These are phyloP conservation scores for Pandion haliaetus DNA, from an alignment of 2,113 vertebrate species.

Conservation along the genomic window DNA sequence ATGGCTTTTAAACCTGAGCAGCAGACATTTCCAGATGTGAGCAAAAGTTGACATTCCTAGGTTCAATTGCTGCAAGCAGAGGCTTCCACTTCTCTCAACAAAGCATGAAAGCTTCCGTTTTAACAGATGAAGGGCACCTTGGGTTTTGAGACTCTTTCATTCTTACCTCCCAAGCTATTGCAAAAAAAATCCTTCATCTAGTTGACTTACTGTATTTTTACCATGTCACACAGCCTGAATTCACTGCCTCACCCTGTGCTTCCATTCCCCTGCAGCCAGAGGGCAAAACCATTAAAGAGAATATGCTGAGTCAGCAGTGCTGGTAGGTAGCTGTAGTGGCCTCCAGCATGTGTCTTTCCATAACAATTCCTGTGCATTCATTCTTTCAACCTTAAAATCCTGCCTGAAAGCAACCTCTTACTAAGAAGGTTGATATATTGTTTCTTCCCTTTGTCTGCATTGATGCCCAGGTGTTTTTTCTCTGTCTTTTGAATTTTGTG, in stretches of 20 bases:
- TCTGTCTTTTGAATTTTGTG: neutral
- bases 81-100: neutral
- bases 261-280: neutral
- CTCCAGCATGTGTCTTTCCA: neutral
- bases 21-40: neutral
- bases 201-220: neutral
- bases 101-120: neutral
- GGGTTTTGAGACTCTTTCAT: neutral
- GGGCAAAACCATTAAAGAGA: neutral
- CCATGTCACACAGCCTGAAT: neutral
- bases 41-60: neutral
- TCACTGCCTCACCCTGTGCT: neutral
- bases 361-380: neutral
- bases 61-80: neutral
- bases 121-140: neutral
- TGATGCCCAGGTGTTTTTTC: neutral
- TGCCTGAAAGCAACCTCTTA: neutral
- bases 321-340: neutral
- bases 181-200: neutral
- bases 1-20: neutral
- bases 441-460: neutral
- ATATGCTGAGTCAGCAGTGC: neutral
- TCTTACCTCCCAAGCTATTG: neutral
- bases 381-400: neutral
- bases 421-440: neutral